Conservation (phyloP, 2,797 vertebrate genomes). For the Diplodus sargus region DNA sequence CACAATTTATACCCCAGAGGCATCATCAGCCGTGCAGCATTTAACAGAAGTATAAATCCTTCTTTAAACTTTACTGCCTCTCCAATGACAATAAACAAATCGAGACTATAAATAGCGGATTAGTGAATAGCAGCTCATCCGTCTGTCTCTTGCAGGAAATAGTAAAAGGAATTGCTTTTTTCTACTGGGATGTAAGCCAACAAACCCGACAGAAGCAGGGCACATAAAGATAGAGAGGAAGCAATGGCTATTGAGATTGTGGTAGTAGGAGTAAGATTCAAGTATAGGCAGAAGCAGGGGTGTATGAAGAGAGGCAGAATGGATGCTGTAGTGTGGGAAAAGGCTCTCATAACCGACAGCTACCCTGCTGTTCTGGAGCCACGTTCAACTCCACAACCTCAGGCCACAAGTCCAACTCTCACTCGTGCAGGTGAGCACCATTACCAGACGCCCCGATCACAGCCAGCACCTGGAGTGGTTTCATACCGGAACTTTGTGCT, state of each 20-base stretch:
- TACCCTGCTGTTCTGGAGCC: constrained; percentile 32
- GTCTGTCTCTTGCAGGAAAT: neutral
- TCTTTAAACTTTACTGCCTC: constrained; percentile 23
- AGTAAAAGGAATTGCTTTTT: neutral
- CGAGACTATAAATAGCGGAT: neutral
- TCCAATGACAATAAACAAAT: constrained; percentile 23
- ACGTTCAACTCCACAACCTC: constrained; percentile 27
- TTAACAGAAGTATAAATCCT: constrained; percentile 34
- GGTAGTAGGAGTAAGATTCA: neutral
- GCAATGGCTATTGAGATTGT: neutral
- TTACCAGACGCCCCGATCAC: constrained; percentile 15
- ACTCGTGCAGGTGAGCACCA: constrained; percentile 39
- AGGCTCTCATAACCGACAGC: constrained; percentile 18
- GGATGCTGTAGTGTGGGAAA: constrained; percentile 40
- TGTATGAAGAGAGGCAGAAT: constrained; percentile 24
- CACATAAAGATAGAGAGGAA: neutral
- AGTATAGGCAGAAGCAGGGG: neutral
- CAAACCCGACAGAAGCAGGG: neutral
- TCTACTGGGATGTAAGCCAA: constrained; percentile 4
- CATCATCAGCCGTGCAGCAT: neutral
- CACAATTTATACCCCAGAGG: constrained; percentile 22
- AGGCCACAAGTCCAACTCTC: constrained; percentile 44
- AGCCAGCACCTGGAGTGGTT: constrained; percentile 42
- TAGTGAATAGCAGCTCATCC: constrained; percentile 17
- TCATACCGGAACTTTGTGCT: constrained; percentile 15